These are phyloP conservation scores for Pempheris klunzingeri DNA, from an alignment of 2,797 vertebrate genomes.

Conservation along the genomic window DNA sequence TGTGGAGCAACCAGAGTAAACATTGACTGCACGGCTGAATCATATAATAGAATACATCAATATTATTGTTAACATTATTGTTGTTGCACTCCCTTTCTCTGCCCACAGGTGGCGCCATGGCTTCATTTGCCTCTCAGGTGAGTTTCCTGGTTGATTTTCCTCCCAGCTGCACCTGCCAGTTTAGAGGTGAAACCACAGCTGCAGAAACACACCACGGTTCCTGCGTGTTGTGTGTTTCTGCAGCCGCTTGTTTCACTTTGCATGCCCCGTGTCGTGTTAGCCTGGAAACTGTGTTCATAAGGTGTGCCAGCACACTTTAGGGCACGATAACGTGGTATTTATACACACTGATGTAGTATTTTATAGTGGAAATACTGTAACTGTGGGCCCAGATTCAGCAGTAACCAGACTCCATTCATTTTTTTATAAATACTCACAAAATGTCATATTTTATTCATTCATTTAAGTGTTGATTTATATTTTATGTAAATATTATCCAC, in stretches of 20 bases:
- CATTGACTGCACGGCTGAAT: not conserved
- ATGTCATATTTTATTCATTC: too few relatives aligned
- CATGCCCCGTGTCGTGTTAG: not conserved
- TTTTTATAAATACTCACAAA: too few relatives aligned
- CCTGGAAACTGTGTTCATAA: not conserved
- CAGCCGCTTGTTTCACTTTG: not conserved
- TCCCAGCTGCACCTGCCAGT: constrained; percentile 9
- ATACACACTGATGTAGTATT: too few relatives aligned
- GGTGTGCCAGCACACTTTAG: too few relatives aligned
- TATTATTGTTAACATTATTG: not conserved
- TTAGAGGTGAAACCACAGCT: not conserved
- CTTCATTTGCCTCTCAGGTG: not conserved
- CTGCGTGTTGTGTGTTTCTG: not conserved
- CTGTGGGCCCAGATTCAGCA: not conserved
- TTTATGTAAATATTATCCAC: too few relatives aligned
- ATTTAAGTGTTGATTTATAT: too few relatives aligned
- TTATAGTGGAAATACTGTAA: not conserved
- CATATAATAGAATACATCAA: not conserved
- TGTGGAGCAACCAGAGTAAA: too few relatives aligned
- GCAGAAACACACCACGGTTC: not conserved
- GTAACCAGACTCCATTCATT: too few relatives aligned
- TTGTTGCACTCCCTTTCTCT: not conserved
- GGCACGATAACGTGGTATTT: too few relatives aligned
- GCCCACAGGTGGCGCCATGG: constrained; percentile 36
- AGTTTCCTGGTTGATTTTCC: not conserved